Evolutionary conservation across 1,140 invertebrate species (phyloP).

Genomic region (Procambarus virginalis): DNA sequence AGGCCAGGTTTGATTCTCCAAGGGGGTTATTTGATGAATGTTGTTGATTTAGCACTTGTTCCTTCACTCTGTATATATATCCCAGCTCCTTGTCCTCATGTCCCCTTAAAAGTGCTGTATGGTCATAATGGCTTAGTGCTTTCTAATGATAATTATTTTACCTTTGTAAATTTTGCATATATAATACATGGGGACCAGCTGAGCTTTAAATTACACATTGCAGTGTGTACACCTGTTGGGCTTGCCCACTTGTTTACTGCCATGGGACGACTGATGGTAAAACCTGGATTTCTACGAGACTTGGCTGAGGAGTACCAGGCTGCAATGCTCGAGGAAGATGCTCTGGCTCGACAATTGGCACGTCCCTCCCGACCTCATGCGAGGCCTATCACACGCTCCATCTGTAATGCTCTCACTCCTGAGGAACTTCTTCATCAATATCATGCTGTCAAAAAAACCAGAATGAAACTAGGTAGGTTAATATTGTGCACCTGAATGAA

Average conservation of each 20-base stretch:
- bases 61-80: background rate
- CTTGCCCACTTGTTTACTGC: constrained; percentile 94
- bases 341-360: constrained; percentile 51
- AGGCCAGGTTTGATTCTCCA: too few relatives aligned
- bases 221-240: constrained; percentile 95
- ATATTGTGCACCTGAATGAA: background rate
- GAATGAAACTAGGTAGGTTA: constrained; percentile 24
- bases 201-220: too few relatives aligned
- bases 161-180: too few relatives aligned
- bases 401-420: constrained; percentile 8
- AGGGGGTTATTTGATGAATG: background rate
- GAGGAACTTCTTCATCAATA: constrained; percentile 30
- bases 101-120: too few relatives aligned
- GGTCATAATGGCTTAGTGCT: too few relatives aligned
- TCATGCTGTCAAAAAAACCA: constrained; percentile 16
- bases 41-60: background rate
- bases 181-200: too few relatives aligned
- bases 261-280: constrained; percentile 90
- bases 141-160: background rate
- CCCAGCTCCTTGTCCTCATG: too few relatives aligned
- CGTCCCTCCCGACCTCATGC: constrained; percentile 35
- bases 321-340: constrained; percentile 51
- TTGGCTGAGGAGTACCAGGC: constrained; percentile 59
- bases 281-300: constrained; percentile 77
- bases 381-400: constrained; percentile 45